Evolutionary conservation across 2,113 vertebrate genomes (phyloP).

Genomic region (Leptodactylus fuscus): DNA sequence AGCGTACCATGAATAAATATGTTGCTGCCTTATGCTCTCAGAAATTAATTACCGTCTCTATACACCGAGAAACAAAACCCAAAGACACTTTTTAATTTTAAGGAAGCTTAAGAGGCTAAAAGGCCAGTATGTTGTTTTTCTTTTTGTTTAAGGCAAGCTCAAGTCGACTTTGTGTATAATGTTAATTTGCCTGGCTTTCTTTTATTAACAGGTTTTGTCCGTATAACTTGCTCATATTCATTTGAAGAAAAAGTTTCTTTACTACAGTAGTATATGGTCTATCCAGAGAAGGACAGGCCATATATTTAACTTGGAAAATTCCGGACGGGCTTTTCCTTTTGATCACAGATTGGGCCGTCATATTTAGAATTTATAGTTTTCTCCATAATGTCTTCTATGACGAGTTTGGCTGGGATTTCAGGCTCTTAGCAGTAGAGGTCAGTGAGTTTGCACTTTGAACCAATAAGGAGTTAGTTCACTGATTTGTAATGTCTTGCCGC

Average conservation of each 20-base stretch:
- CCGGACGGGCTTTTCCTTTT: too few species aligned
- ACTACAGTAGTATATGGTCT: too few species aligned
- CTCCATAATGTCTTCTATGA: too few species aligned
- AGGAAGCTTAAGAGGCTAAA: slow-evolving; percentile 38
- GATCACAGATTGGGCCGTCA: too few species aligned
- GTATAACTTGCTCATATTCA: not conserved
- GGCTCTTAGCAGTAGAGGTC: too few species aligned
- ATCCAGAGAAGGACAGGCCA: too few species aligned
- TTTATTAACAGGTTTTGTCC: not conserved
- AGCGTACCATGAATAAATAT: slow-evolving; percentile 55
- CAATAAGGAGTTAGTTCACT: too few species aligned
- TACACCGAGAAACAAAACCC: slow-evolving; percentile 25
- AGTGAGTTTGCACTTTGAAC: too few species aligned
- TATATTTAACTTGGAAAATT: too few species aligned
- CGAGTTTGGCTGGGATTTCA: too few species aligned
- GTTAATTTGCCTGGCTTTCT: not conserved
- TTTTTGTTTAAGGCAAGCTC: not conserved
- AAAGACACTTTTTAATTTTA: slow-evolving; percentile 33
- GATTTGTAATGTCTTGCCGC: too few species aligned
- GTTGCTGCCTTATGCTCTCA: slow-evolving; percentile 53
- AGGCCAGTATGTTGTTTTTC: slow-evolving; percentile 9
- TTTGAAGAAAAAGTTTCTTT: not conserved
- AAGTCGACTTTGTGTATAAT: not conserved
- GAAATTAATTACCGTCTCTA: slow-evolving; percentile 51
- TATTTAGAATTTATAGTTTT: too few species aligned